Evolutionary conservation across 2,888 invertebrate genomes (phyloP).

Genomic region (Sinelater perroti): DNA sequence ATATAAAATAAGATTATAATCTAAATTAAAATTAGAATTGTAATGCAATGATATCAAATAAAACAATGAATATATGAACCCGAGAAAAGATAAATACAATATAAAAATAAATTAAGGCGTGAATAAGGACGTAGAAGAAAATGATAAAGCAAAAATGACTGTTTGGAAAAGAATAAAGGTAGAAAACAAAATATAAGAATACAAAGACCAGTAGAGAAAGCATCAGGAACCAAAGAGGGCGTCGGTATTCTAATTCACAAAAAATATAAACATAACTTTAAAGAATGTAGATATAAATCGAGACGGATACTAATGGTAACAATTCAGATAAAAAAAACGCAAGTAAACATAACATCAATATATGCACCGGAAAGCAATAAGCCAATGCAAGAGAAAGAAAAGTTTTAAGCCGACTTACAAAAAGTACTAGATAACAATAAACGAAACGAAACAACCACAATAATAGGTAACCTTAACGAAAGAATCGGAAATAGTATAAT

Average conservation of each 20-base stretch:
- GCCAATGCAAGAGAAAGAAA: not conserved
- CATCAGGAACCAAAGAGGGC: not conserved
- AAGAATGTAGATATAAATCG: slow-evolving; percentile 1
- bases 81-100: too few relatives aligned
- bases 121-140: too few relatives aligned
- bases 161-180: too few relatives aligned
- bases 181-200: too few relatives aligned
- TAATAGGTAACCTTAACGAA: too few relatives aligned
- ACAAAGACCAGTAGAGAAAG: slow-evolving; percentile 2
- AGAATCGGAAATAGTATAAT: not conserved
- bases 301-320: not conserved
- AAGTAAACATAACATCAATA: not conserved
- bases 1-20: too few relatives aligned
- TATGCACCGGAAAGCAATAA: not conserved
- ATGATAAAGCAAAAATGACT: too few relatives aligned
- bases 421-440: not conserved
- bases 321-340: not conserved
- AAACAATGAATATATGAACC: too few relatives aligned
- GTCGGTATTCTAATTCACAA: slow-evolving; percentile 3
- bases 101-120: too few relatives aligned
- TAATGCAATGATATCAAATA: too few relatives aligned
- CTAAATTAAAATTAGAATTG: too few relatives aligned
- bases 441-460: not conserved
- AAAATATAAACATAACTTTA: not conserved
- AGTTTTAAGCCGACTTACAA: slow-evolving; percentile 1